Evolutionary conservation across 2,888 invertebrate genomes (phyloP), one percentile per base, ranked within the genome.

Genomic region (Phymatocera aterrima): DNA sequence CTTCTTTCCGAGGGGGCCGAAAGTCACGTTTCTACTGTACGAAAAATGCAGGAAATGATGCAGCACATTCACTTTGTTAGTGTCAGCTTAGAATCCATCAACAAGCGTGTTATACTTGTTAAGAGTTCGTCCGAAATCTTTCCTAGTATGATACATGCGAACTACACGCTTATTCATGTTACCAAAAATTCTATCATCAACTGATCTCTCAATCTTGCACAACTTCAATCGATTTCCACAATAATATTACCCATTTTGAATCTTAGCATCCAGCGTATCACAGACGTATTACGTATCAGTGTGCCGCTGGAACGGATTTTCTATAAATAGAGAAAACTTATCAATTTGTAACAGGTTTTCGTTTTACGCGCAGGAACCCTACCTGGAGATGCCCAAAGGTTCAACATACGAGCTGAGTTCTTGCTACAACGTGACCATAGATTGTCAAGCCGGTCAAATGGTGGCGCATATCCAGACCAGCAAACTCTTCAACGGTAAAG

Each of bases 381-480:
- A 97, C 91, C 92, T 97, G 85, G 96, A 97, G 90, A 97, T 97
- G 46, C 96, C 97, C 34, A 97, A 97, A 91, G 97, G 97, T 12
- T 95, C 97, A 43, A 97, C 97, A 15, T 97, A 97, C 92, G 98
- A 98, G 91, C 92, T 98, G 83, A 96, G 96, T 84, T 97, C 97
- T 31, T 98, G 98, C 91, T 98, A 98, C 93, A 98, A 98, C 91
- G 97, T 98, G 68, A 96, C 96, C 84, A 97, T 98, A 88, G 97
- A 97, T 91, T 98, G 98, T 89, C 94, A 97, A 78, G 94, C 97
- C 37, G 96, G 97, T 77, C 97, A 98, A 90, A 98, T 98, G 98
- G 94, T 97, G 79, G 97, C 97, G 48, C 94, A 95, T 83, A 97
- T 98, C 88, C 96, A 96, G 91, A 98, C 98, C 78, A 97, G 96